Evolutionary conservation across 2,888 invertebrate species (phyloP).

Genomic region (Coleophora flavipennella): DNA sequence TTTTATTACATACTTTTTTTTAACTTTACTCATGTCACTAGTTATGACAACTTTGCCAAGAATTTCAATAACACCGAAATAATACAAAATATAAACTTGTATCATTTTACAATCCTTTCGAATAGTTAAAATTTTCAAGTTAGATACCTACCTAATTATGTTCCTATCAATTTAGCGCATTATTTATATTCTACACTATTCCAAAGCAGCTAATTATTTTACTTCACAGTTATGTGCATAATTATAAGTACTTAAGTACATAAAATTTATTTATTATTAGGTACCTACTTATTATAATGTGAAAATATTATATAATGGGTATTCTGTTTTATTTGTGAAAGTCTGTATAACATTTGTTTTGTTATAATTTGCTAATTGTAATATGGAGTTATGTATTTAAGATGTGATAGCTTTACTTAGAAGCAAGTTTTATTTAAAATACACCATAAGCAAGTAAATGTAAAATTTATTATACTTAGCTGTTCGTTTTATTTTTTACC

Average conservation of each 20-base stretch:
- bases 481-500: conserved; percentile 59
- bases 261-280: conserved; percentile 47
- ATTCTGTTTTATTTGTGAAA: conserved; percentile 43
- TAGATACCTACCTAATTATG: conserved; percentile 28
- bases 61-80: too few species aligned
- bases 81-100: too few species aligned
- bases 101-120: too few species aligned
- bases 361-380: conserved; percentile 55
- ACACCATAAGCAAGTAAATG: conserved; percentile 42
- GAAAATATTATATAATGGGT: conserved; percentile 19
- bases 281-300: conserved; percentile 32
- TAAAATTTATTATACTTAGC: conserved; percentile 47
- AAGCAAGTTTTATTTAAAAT: conserved; percentile 63
- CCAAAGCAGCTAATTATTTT: conserved; percentile 9
- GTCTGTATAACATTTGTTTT: conserved; percentile 55
- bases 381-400: conserved; percentile 43
- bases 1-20: too few species aligned
- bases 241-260: conserved; percentile 23
- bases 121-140: too few species aligned
- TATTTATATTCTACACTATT: too few species aligned
- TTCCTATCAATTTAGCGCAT: conserved; percentile 37
- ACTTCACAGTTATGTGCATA: conserved; percentile 23
- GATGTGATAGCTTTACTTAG: conserved; percentile 71
- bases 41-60: too few species aligned
- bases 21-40: too few species aligned